Percentiles rank a stretch among this genome's conserved stretches.
Conservation (phyloP, 2,888 invertebrate genomes). For the Agrotis exclamationis region DNA sequence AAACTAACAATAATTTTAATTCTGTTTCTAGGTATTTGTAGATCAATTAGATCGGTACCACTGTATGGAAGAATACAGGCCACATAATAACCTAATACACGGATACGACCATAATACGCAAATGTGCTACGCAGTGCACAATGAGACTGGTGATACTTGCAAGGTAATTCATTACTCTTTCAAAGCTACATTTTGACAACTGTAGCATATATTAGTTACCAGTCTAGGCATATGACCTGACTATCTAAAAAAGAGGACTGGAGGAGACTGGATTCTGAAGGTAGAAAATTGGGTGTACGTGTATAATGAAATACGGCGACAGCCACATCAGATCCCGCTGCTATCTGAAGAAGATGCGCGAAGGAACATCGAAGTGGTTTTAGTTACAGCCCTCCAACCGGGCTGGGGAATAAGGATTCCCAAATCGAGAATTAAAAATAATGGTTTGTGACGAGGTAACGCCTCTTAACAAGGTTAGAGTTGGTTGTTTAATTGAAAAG, state of each 20-base stretch:
- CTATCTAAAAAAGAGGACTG: background rate
- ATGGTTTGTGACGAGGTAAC: too few species aligned
- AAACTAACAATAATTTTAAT: background rate
- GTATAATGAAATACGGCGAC: too few species aligned
- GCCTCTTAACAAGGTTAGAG: too few species aligned
- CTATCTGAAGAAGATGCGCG: too few species aligned
- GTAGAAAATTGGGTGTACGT: background rate
- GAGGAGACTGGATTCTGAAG: background rate
- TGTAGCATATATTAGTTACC: background rate
- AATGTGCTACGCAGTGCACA: slow-evolving; percentile 37
- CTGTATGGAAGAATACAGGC: slow-evolving; percentile 32
- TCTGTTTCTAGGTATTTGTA: slow-evolving; percentile 33
- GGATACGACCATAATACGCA: slow-evolving; percentile 46
- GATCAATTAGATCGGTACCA: background rate
- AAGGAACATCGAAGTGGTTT: too few species aligned
- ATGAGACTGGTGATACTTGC: slow-evolving; percentile 43
- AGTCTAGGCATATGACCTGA: background rate
- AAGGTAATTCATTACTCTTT: slow-evolving; percentile 33
- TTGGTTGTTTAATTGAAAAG: too few species aligned
- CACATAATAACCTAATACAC: slow-evolving; percentile 24
- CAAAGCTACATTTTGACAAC: background rate
- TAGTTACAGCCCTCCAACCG: too few species aligned
- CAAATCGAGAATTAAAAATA: too few species aligned
- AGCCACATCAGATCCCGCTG: too few species aligned
- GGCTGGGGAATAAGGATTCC: too few species aligned